These are phyloP conservation scores for Apolygus lucorum DNA, from an alignment of 1,140 invertebrate species.

Conservation along the genomic window DNA sequence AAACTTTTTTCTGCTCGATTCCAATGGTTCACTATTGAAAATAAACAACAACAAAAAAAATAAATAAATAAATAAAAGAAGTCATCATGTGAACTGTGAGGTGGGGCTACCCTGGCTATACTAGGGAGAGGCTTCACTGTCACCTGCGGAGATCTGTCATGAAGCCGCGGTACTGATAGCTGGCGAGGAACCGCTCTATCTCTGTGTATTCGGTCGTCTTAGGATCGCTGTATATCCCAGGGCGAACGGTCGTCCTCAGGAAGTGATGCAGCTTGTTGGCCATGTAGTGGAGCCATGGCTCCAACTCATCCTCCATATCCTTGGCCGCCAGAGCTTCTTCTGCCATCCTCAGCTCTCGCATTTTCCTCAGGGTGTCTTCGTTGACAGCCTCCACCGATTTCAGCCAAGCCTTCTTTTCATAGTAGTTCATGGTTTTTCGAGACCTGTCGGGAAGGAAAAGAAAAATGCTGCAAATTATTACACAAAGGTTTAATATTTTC, in stretches of 20 bases:
- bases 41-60: too few species aligned
- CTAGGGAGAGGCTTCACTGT: too few species aligned
- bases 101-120: too few species aligned
- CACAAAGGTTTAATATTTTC: too few species aligned
- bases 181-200: neutral
- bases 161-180: neutral
- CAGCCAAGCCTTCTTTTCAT: neutral
- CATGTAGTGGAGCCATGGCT: constrained; percentile 19
- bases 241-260: neutral
- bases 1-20: too few species aligned
- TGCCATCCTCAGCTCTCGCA: neutral
- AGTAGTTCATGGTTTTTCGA: neutral
- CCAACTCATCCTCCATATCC: neutral
- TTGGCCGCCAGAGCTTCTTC: neutral
- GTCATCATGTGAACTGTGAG: too few species aligned
- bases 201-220: neutral
- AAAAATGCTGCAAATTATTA: too few species aligned
- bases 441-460: too few species aligned
- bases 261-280: constrained; percentile 14
- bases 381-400: neutral
- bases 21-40: too few species aligned
- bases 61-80: too few species aligned
- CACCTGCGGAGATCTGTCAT: constrained; percentile 1
- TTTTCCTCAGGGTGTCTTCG: neutral
- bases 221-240: constrained; percentile 6